phyloP scores from a whole-genome alignment of 1,140 invertebrate species.

The Himalopsyche phryganea region DNA sequence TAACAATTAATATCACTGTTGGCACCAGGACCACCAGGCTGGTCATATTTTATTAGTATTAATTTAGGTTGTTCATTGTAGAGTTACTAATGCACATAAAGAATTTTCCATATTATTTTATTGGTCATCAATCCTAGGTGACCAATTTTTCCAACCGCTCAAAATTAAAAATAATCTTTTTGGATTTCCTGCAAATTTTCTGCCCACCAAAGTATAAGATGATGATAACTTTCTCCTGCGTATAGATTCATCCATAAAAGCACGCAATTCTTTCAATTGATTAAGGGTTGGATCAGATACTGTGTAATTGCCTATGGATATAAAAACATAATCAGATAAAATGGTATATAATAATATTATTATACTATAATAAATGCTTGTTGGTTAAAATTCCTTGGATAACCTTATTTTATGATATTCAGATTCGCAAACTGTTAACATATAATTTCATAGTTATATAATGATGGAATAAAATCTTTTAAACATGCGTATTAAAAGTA shows the following conservation, averaged over 20 bases:
- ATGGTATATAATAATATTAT: neutral
- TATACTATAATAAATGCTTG: neutral
- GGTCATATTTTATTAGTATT: no score
- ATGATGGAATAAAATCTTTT: neutral
- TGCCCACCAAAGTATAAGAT: slow-evolving; percentile 7
- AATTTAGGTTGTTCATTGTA: no score
- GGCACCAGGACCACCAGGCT: no score
- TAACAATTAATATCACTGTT: no score
- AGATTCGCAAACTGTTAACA: neutral
- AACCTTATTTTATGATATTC: neutral
- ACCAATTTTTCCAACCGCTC: slow-evolving; percentile 15
- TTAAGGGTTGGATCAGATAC: neutral
- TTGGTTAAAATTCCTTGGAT: neutral
- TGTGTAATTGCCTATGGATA: slow-evolving; percentile 20
- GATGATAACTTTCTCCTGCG: slow-evolving; percentile 12
- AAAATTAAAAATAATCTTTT: slow-evolving; percentile 5
- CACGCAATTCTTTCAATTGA: slow-evolving; percentile 16
- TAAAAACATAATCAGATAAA: neutral
- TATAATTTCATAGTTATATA: neutral
- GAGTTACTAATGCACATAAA: no score
- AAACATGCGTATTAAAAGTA: neutral
- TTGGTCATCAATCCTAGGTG: neutral
- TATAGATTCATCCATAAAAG: slow-evolving; percentile 18
- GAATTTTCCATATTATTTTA: no score
- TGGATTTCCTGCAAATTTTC: slow-evolving; percentile 5